Evolutionary conservation across 2,888 invertebrate genomes (phyloP), one percentile per base, ranked within the genome.

Genomic region (Fragum sueziense): DNA sequence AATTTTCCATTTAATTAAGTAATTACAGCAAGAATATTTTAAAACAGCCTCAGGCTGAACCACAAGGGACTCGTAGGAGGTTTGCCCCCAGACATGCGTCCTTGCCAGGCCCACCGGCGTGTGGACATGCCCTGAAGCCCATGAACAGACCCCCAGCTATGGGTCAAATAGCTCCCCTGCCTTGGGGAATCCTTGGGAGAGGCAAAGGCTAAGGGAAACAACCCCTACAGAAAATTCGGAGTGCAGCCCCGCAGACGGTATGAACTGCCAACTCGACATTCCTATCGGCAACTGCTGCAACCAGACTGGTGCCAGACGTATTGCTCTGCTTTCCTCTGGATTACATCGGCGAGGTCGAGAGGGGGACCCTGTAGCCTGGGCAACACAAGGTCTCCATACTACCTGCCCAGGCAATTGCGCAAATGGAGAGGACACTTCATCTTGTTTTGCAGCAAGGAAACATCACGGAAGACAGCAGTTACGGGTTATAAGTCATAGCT

Each of bases 401-500:
- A 25, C 2, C 14, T 59, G 59, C 27, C 59, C 27, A 59, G 59
- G 59, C 59, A 25, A 25, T 25, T 17, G 25, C 25, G 25, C 27
- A n/a, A 25, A 6, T 17, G 3, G 59, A 59, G 59, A 25, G 59
- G 59, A 2, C 3, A 17, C 27, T 25, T 14, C 59, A 6, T 25
- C 27, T 25, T 25, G 2, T 6, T 17, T 3, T 14, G 14, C 2
- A 3, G 2, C 2, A 14, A 17, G 3, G 14, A 2, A 17, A 59
- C 59, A 59, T n/a, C n/a, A n/a, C 22, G 37, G 37, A 37, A 14
- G 14, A 37, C 37, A 14, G 14, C 37, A 37, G 37, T 37, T 47
- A 59, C 25, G 25, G 69, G 59, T 73, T 65, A 33, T 47, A 59
- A 69, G 61, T 34, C 61, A 69, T 20, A 29, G 47, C 69, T 61